Evolutionary conservation across 2,113 vertebrate genomes (phyloP).

Genomic region (Butastur rufipennis): DNA sequence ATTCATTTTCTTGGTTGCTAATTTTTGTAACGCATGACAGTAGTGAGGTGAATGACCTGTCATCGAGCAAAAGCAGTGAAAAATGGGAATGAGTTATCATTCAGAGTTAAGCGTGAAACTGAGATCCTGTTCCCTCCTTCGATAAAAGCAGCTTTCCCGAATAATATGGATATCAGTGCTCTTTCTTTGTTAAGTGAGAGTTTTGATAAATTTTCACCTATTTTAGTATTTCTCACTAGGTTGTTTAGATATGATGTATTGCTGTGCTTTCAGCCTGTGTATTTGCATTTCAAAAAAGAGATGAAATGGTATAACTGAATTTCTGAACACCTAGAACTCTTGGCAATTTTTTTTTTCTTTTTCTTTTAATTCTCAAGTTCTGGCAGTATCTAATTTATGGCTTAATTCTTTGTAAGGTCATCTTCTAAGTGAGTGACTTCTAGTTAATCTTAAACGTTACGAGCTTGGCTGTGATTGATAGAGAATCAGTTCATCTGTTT

Average conservation of each 20-base stretch:
- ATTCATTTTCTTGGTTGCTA: conserved; percentile 43
- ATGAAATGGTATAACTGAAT: background rate
- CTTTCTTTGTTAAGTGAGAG: background rate
- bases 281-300: background rate
- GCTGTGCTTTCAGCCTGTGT: background rate
- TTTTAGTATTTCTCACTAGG: background rate
- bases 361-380: conserved; percentile 2
- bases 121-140: background rate
- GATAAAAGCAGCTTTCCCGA: background rate
- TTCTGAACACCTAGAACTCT: conserved; percentile 18
- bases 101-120: conserved; percentile 42
- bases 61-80: conserved; percentile 24
- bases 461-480: background rate
- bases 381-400: conserved; percentile 22
- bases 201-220: conserved; percentile 30
- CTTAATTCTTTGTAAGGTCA: conserved; percentile 41
- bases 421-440: conserved; percentile 3
- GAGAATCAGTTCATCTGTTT: background rate
- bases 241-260: background rate
- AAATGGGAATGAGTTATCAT: conserved; percentile 16
- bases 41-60: conserved; percentile 57
- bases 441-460: conserved; percentile 4
- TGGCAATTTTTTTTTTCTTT: background rate
- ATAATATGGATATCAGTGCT: background rate
- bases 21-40: conserved; percentile 42